These are phyloP conservation scores for Chelonoidis abingdonii DNA, from an alignment of 2,113 vertebrate genomes.

Conservation along the genomic window DNA sequence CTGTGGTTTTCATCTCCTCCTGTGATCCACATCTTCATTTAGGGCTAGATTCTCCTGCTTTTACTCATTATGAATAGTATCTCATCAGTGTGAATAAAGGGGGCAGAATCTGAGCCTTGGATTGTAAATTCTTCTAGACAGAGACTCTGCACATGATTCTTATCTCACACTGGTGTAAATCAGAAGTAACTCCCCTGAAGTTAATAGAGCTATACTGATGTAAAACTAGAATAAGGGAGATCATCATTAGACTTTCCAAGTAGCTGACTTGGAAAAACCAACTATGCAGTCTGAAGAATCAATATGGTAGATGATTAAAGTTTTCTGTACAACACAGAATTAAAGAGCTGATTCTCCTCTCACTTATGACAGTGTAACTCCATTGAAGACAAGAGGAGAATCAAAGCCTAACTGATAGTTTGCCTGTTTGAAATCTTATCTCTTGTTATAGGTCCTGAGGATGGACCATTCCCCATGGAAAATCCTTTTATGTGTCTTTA, in stretches of 20 bases:
- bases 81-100: neutral
- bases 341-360: fast-evolving
- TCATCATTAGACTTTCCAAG: neutral
- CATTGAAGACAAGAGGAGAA: neutral
- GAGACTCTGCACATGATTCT: neutral
- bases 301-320: neutral
- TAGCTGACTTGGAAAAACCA: conserved; percentile 10
- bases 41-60: neutral
- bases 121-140: neutral
- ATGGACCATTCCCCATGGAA: neutral
- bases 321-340: neutral
- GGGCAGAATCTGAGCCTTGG: neutral
- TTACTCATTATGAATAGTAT: neutral
- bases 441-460: neutral
- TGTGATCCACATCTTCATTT: neutral
- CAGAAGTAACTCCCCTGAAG: neutral
- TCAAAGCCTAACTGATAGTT: neutral
- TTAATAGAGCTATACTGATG: neutral
- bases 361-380: neutral
- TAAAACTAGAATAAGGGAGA: neutral
- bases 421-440: neutral
- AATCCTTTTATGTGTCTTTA: neutral
- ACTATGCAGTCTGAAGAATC: neutral
- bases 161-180: neutral
- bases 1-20: neutral